Conservation (phyloP, 1,140 invertebrate genomes). For the Ditylenchus dipsaci region DNA sequence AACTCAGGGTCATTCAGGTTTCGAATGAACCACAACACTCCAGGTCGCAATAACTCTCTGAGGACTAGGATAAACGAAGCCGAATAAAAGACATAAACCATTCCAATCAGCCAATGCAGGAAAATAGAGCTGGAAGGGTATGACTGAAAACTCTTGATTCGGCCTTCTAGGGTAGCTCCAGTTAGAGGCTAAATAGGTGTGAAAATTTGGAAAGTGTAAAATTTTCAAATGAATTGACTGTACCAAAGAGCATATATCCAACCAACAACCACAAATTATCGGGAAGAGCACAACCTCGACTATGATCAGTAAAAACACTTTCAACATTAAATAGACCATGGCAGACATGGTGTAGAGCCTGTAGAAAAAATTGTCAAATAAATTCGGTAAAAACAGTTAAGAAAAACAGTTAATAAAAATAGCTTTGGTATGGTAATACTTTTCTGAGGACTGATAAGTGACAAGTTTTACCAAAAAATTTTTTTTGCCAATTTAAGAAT, state of each 20-base stretch:
- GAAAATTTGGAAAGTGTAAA: background rate
- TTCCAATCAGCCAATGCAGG: conserved; percentile 96
- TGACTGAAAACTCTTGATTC: conserved; percentile 79
- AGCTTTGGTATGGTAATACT: too few species aligned
- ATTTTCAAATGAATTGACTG: background rate
- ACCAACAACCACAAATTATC: conserved; percentile 94
- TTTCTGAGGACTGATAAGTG: too few species aligned
- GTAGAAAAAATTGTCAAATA: conserved; percentile 13
- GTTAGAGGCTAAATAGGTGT: conserved; percentile 28
- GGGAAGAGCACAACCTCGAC: conserved; percentile 94
- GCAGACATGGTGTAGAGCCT: conserved; percentile 75
- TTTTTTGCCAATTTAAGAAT: too few species aligned
- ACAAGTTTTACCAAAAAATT: too few species aligned
- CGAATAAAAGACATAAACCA: conserved; percentile 99
- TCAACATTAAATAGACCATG: conserved; percentile 92
- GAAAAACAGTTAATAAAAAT: background rate
- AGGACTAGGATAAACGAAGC: conserved; percentile 90
- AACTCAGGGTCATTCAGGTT: conserved; percentile 99
- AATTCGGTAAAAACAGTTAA: background rate
- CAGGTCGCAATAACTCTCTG: conserved; percentile 73
- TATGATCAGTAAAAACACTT: conserved; percentile 80
- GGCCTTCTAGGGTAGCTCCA: conserved; percentile 60
- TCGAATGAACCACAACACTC: conserved; percentile 62
- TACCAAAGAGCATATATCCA: conserved; percentile 89
- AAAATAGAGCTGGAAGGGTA: conserved; percentile 92